Base-by-base conservation (phyloP, 2,797 vertebrate species). In the Anisognathus igniventris region DNA sequence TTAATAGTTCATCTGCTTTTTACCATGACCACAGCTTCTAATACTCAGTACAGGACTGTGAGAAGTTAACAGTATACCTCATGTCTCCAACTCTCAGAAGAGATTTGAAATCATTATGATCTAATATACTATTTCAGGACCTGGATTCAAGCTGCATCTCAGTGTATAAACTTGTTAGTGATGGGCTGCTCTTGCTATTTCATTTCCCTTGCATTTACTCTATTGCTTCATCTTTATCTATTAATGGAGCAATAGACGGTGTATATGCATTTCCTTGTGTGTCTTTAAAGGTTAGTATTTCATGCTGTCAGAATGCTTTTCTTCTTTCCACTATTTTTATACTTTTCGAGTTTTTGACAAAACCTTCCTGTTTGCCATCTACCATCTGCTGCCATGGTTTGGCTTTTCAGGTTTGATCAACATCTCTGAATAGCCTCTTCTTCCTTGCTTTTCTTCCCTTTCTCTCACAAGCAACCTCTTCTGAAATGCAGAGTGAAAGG, bases 91-190 rank as follows among this genome's bases (percentile, higher is more conserved):
- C 6, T 48, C 51, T 95, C 87, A 72, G 78, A 64, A 92, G 91
- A 94, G 61, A 82, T 56, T 58, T 66, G 56, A 77, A 90, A 82
- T 73, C 80, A 71, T 95, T 90, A 77, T 23, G 8, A 53, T 95
- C 88, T 96, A 84, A 95, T 90, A 86, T 10, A 50, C 37, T 93
- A 21, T 94, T 96, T 96, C 92, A 95, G 56, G 87, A 87, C 51
- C 84, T 57, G 68, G 54, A 86, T 78, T 76, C 68, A 91, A 58
- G 25, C 72, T 95, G 40, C 61, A 84, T 93, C 74, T 93, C 33
- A 28, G 58, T 31, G 71, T 86, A 73, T 92, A 94, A 90, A 58
- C 79, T 77, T 72, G 57, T 80, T 88, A 74, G 64, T 92, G 95
- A 96, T 92, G 47, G 85, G 88, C 92, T 70, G 74, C 51, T 84